Evolutionary conservation across 2,797 vertebrate species (phyloP).

Genomic region (Anguilla obscura): DNA sequence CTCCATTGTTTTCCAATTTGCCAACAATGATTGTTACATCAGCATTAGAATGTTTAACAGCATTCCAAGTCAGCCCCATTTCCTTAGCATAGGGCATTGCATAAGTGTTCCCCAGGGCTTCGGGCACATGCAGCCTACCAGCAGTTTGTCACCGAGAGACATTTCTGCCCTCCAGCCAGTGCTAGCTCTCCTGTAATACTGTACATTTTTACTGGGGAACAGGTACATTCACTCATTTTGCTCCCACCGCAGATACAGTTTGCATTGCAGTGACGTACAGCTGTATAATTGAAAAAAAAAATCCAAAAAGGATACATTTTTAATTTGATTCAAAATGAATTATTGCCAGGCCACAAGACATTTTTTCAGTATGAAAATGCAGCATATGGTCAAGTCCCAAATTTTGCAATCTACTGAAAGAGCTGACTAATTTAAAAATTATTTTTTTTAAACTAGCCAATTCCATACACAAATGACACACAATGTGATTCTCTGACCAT

Average conservation of each 20-base stretch:
- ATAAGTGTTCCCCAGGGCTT: background rate
- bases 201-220: background rate
- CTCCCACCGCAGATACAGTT: background rate
- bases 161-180: background rate
- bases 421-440: background rate
- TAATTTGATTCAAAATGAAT: background rate
- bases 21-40: too few relatives aligned
- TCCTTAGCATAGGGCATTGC: background rate
- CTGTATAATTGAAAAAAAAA: background rate
- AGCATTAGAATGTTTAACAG: too few relatives aligned
- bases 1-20: too few relatives aligned
- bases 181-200: background rate
- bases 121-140: background rate
- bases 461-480: background rate
- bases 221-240: background rate
- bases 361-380: background rate
- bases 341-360: background rate
- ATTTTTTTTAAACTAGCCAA: too few relatives aligned
- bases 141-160: background rate
- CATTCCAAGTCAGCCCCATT: background rate
- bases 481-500: background rate
- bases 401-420: background rate
- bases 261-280: background rate
- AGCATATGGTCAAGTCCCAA: background rate
- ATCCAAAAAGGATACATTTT: background rate